These are phyloP conservation scores for Pollimyrus isidori DNA, from an alignment of 2,113 vertebrate species.

Conservation along the genomic window DNA sequence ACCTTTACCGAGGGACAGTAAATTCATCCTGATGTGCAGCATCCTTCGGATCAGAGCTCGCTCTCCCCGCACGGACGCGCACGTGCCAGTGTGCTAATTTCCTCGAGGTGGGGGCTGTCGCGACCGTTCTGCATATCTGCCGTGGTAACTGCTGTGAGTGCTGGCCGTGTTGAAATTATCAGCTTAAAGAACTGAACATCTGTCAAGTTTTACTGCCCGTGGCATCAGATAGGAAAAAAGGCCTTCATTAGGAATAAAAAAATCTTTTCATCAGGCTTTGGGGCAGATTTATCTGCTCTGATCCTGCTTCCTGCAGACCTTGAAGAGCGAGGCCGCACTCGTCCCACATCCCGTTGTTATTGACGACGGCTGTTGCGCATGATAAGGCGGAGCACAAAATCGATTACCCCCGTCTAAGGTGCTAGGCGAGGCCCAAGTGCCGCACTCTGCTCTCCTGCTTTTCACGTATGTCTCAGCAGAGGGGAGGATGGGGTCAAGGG, in stretches of 20 bases:
- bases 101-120: not conserved
- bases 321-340: conserved; percentile 11
- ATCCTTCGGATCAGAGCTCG: not conserved
- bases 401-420: conserved; percentile 45
- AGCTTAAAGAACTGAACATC: not conserved
- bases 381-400: conserved; percentile 54
- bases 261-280: not conserved
- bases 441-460: not conserved
- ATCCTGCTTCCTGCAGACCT: not conserved
- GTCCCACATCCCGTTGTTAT: conserved; percentile 33
- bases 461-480: not conserved
- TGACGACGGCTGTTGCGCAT: conserved; percentile 43
- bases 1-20: not conserved
- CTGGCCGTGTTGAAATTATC: not conserved
- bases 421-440: not conserved
- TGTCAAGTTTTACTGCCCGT: not conserved
- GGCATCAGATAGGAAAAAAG: not conserved
- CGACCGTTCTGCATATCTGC: not conserved
- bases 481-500: not conserved
- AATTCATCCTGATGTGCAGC: not conserved
- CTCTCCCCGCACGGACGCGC: not conserved
- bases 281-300: not conserved
- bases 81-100: not conserved
- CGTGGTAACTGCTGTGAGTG: not conserved
- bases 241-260: not conserved